These are phyloP conservation scores for Syngnathus floridae DNA, from an alignment of 2,113 vertebrate species.

Conservation along the genomic window DNA sequence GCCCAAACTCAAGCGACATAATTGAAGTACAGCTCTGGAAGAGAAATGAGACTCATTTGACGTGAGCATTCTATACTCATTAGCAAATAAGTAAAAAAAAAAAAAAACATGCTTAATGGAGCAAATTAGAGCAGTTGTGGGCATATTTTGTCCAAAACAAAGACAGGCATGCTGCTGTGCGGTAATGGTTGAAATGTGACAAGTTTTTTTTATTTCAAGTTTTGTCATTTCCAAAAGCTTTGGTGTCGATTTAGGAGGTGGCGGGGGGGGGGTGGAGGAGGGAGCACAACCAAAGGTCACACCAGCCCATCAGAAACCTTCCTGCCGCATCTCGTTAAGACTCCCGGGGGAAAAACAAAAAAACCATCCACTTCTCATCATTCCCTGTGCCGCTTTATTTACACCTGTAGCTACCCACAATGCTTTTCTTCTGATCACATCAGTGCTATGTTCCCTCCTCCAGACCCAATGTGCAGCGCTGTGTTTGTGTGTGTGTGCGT, in stretches of 20 bases:
- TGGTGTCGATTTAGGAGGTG: not conserved
- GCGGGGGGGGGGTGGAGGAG: conserved; percentile 23
- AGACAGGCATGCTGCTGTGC: not conserved
- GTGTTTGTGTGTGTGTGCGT: not conserved
- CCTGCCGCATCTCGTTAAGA: not conserved
- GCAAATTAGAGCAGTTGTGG: no score
- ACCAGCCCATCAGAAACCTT: not conserved
- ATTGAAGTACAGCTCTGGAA: no score
- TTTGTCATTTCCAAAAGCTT: conserved; percentile 1
- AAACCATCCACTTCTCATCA: conserved; percentile 15
- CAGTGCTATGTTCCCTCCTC: conserved; percentile 31
- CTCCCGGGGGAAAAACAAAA: not conserved
- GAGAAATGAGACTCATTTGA: no score
- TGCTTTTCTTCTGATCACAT: conserved; percentile 29
- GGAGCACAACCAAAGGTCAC: conserved; percentile 27
- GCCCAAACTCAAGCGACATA: no score
- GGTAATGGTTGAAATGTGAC: not conserved
- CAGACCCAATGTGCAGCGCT: conserved; percentile 9
- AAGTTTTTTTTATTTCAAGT: conserved; percentile 10
- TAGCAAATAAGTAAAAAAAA: no score
- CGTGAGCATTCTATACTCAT: no score
- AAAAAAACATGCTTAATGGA: no score
- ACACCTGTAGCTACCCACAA: conserved; percentile 35
- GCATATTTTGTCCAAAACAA: no score
- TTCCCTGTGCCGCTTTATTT: conserved; percentile 21